Conservation (phyloP, 2,888 invertebrate genomes). For the Sthenelais limicola region DNA sequence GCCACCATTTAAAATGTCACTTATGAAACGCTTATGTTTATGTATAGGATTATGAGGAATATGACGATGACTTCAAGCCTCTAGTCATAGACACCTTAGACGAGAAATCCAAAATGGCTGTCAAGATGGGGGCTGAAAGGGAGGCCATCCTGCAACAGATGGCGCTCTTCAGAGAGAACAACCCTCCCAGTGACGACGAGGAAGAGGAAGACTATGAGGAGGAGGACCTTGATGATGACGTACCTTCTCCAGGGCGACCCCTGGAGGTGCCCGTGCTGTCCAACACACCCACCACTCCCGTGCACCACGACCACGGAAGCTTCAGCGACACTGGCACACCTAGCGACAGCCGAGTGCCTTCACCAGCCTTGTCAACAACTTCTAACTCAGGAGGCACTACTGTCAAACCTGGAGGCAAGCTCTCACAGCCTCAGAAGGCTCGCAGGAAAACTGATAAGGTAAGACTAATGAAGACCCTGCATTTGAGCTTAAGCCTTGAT, state of each 20-base stretch:
- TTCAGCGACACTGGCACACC: slow-evolving; percentile 24
- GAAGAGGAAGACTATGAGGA: neutral
- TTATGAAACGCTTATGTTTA: neutral
- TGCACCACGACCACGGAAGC: too few species aligned
- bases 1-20: neutral
- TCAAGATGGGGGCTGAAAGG: slow-evolving; percentile 22
- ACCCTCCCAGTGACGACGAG: slow-evolving; percentile 17
- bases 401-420: neutral
- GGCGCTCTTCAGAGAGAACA: slow-evolving; percentile 27
- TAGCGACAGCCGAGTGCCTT: slow-evolving; percentile 12
- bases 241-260: too few species aligned
- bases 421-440: slow-evolving; percentile 48
- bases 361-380: neutral
- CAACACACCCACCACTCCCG: neutral
- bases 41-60: slow-evolving; percentile 7
- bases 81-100: slow-evolving; percentile 39
- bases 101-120: neutral
- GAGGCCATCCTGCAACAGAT: slow-evolving; percentile 16
- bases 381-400: slow-evolving; percentile 11
- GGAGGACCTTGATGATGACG: too few species aligned
- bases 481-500: too few species aligned
- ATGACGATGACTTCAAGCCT: slow-evolving; percentile 27
- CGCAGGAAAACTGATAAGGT: slow-evolving; percentile 54
- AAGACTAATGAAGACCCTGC: neutral
- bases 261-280: neutral